A percentile compares a stretch with the other conserved stretches of the same genome.
phyloP scores from a whole-genome alignment of 1,140 invertebrate species.

The Sipha flava region DNA sequence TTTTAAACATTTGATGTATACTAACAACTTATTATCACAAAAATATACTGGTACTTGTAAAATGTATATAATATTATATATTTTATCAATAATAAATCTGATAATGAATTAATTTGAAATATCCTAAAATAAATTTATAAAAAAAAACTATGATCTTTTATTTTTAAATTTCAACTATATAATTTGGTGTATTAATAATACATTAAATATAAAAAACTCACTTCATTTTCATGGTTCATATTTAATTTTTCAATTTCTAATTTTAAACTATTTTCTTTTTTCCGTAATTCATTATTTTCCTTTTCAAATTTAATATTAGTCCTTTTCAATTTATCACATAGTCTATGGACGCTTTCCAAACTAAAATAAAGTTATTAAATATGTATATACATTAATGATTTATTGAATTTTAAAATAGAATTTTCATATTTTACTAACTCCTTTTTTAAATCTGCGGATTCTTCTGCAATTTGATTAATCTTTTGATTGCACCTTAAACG shows the following conservation, averaged over 20 bases:
- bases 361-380: not conserved
- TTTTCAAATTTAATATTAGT: not conserved
- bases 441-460: not conserved
- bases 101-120: too few species aligned
- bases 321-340: not conserved
- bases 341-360: not conserved
- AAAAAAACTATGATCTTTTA: too few species aligned
- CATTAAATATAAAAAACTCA: too few species aligned
- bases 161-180: too few species aligned
- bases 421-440: not conserved
- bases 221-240: not conserved
- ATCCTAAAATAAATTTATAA: too few species aligned
- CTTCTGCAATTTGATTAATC: not conserved
- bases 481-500: not conserved
- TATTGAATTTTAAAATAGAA: not conserved
- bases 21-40: too few species aligned
- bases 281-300: not conserved
- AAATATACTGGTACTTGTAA: too few species aligned
- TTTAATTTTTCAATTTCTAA: not conserved
- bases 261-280: not conserved
- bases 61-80: too few species aligned
- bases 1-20: too few species aligned
- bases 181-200: too few species aligned
- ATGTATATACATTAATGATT: not conserved
- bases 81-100: too few species aligned